Conservation (phyloP, 2,888 invertebrate species). For the Lepidochitona cinerea region DNA sequence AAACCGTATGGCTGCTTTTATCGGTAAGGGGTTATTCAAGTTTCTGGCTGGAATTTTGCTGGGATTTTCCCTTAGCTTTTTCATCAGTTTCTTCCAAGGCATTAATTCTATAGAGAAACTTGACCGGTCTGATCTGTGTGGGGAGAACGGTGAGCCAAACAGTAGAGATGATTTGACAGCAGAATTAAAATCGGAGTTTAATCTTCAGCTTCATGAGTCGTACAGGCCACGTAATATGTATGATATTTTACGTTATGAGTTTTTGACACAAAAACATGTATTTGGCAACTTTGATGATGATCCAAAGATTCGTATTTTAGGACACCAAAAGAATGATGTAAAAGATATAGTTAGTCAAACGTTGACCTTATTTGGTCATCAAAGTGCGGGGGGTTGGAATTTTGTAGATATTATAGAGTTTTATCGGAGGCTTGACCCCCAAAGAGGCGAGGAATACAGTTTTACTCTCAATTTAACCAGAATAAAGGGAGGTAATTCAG, state of each 20-base stretch:
- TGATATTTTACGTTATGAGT: constrained; percentile 31
- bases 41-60: background rate
- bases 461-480: constrained; percentile 17
- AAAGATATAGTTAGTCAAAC: constrained; percentile 25
- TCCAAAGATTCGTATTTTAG: constrained; percentile 21
- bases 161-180: too few species aligned
- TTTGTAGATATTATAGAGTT: constrained; percentile 17
- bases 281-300: constrained; percentile 26
- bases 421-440: constrained; percentile 29
- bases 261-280: constrained; percentile 21
- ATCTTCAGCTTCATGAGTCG: constrained; percentile 3
- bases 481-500: background rate
- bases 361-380: constrained; percentile 20
- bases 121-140: too few species aligned
- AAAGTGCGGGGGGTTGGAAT: background rate
- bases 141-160: too few species aligned
- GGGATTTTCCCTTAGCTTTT: background rate
- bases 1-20: background rate
- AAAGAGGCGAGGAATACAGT: constrained; percentile 31
- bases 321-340: constrained; percentile 31
- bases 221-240: constrained; percentile 23
- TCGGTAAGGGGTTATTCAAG: background rate
- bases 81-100: background rate
- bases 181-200: background rate
- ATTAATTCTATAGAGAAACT: background rate